phyloP scores from a whole-genome alignment of 2,888 invertebrate species.

The Leuctra nigra region DNA sequence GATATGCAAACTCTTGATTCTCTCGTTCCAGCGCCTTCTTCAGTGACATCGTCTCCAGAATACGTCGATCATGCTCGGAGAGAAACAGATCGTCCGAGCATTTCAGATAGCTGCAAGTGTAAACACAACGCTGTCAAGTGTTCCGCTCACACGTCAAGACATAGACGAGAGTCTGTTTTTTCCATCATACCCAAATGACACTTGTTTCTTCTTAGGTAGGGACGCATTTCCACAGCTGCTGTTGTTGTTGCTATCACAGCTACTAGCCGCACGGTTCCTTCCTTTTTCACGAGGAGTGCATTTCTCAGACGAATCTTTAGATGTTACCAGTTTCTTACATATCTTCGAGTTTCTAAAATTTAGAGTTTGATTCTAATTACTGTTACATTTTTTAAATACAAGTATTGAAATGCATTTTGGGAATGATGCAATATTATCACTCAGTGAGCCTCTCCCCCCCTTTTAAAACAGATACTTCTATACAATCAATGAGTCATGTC shows the following conservation, averaged over 20 bases:
- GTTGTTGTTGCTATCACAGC: slow-evolving; percentile 23
- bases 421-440: too few species aligned
- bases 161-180: not conserved
- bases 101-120: slow-evolving; percentile 22
- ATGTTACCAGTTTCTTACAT: too few species aligned
- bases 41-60: slow-evolving; percentile 44
- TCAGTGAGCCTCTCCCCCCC: too few species aligned
- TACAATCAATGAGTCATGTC: too few species aligned
- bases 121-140: not conserved
- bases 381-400: too few species aligned
- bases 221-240: slow-evolving; percentile 9
- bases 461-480: too few species aligned
- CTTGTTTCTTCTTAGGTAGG: slow-evolving; percentile 21
- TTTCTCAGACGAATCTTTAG: too few species aligned
- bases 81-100: slow-evolving; percentile 25
- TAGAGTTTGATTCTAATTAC: too few species aligned
- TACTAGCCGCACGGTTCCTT: too few species aligned
- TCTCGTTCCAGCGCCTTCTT: slow-evolving; percentile 44
- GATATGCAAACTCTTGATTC: slow-evolving; percentile 43
- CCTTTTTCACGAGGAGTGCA: too few species aligned
- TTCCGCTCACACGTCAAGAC: not conserved
- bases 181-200: slow-evolving; percentile 24
- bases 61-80: slow-evolving; percentile 45
- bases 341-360: too few species aligned
- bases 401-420: too few species aligned